These are phyloP conservation scores for Pseudonaja textilis DNA, from an alignment of 2,113 vertebrate genomes.

Conservation along the genomic window DNA sequence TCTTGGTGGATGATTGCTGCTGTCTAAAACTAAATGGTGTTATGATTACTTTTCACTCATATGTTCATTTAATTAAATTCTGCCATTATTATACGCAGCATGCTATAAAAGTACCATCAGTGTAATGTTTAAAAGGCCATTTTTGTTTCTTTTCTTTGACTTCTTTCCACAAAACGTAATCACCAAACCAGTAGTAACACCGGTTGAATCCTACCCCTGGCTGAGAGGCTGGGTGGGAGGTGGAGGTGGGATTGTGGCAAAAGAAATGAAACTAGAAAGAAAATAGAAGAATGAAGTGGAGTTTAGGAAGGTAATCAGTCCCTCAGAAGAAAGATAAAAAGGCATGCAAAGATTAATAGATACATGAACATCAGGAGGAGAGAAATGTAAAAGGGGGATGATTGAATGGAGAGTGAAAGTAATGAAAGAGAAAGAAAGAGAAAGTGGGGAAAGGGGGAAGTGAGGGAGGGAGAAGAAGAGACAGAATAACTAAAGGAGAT, in stretches of 20 bases:
- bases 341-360: background rate
- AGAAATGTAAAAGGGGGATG: background rate
- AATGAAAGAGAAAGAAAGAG: background rate
- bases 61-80: constrained; percentile 53
- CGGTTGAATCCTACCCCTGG: background rate
- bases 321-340: background rate
- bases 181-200: no score
- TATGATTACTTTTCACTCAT: constrained; percentile 48
- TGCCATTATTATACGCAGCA: constrained; percentile 33
- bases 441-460: background rate
- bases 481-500: background rate
- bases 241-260: background rate
- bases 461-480: background rate
- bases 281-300: background rate
- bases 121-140: constrained; percentile 24
- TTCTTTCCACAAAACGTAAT: background rate
- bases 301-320: background rate
- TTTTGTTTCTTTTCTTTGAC: constrained; percentile 26
- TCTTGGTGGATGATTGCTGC: constrained; percentile 41
- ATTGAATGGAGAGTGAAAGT: background rate
- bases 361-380: background rate
- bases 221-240: background rate
- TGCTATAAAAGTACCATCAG: constrained; percentile 30
- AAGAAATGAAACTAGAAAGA: background rate
- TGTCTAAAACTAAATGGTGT: constrained; percentile 56